A percentile compares a stretch with the other conserved stretches of the same genome.
These are phyloP conservation scores for Meteorus sp. DNA, from an alignment of 1,140 invertebrate genomes.

Conservation along the genomic window DNA sequence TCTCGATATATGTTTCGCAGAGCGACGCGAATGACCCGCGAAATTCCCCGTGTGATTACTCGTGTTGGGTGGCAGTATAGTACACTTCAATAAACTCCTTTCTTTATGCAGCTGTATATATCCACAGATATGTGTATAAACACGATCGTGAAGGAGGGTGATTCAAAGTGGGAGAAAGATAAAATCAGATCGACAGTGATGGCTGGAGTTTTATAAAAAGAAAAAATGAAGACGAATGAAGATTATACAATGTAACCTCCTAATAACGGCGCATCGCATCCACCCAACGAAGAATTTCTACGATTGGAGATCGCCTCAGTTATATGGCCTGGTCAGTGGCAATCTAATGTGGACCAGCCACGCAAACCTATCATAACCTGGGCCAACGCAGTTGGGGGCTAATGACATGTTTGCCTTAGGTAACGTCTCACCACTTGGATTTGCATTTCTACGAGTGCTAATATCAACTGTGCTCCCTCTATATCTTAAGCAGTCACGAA, in stretches of 20 bases:
- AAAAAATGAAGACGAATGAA: not conserved
- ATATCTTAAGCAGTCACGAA: constrained; percentile 4
- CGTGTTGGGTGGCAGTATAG: constrained; percentile 6
- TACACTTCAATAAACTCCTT: constrained; percentile 19
- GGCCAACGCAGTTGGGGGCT: constrained; percentile 41
- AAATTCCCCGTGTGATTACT: constrained; percentile 30
- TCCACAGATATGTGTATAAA: no score
- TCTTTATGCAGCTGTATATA: not conserved
- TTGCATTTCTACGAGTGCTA: constrained; percentile 45
- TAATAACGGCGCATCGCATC: constrained; percentile 12
- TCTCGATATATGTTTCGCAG: constrained; percentile 4
- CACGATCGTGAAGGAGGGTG: no score
- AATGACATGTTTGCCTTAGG: constrained; percentile 37
- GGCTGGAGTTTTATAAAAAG: not conserved
- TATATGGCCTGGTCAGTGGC: constrained; percentile 26
- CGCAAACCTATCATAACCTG: constrained; percentile 55
- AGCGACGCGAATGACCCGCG: constrained; percentile 23
- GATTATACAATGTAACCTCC: not conserved
- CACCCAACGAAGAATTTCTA: constrained; percentile 36
- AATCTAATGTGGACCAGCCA: constrained; percentile 53
- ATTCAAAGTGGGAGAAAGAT: not conserved
- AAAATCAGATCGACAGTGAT: constrained; percentile 2
- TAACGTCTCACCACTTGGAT: constrained; percentile 27
- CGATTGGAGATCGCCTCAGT: constrained; percentile 37
- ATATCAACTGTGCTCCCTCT: constrained; percentile 9